Percentiles rank a stretch among this genome's conserved stretches.
phyloP scores from a whole-genome alignment of 92 coral and sea anemone species.

The Siderastrea siderea region DNA sequence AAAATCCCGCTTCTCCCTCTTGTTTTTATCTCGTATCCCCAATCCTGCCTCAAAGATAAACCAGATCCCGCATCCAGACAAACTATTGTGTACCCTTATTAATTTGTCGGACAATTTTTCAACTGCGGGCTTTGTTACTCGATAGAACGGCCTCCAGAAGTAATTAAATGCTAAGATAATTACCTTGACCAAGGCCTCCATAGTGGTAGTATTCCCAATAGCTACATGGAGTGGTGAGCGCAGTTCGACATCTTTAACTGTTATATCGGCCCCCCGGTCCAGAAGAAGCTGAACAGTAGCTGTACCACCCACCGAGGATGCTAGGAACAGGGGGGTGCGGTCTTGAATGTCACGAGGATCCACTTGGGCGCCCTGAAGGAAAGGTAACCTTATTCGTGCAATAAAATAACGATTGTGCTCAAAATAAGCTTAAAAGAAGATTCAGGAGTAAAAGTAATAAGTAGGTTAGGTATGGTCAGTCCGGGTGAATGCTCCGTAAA shows the following conservation, averaged over 20 bases:
- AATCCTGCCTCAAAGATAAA: no score
- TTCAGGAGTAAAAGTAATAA: no score
- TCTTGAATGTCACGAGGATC: conserved; percentile 78
- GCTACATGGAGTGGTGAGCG: conserved; percentile 89
- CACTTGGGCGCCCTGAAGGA: conserved; percentile 74
- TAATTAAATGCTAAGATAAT: background rate
- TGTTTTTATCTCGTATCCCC: no score
- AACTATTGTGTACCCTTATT: no score
- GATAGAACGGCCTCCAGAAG: no score
- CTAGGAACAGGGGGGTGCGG: conserved; percentile 81
- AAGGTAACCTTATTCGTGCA: background rate
- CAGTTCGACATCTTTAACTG: conserved; percentile 83
- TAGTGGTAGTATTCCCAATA: conserved; percentile 71
- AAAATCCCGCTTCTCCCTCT: no score
- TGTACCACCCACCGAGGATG: conserved; percentile 82
- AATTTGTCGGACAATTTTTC: no score
- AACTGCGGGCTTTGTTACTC: background rate
- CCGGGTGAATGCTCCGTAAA: no score
- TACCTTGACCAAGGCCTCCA: conserved; percentile 86
- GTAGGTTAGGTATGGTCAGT: no score
- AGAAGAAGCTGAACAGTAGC: conserved; percentile 81
- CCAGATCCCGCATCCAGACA: no score
- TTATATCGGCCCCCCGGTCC: conserved; percentile 83
- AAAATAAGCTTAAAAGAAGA: no score
- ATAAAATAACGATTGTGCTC: no score